phyloP scores from a whole-genome alignment of 2,888 invertebrate genomes.

The Cotesia congregata region DNA sequence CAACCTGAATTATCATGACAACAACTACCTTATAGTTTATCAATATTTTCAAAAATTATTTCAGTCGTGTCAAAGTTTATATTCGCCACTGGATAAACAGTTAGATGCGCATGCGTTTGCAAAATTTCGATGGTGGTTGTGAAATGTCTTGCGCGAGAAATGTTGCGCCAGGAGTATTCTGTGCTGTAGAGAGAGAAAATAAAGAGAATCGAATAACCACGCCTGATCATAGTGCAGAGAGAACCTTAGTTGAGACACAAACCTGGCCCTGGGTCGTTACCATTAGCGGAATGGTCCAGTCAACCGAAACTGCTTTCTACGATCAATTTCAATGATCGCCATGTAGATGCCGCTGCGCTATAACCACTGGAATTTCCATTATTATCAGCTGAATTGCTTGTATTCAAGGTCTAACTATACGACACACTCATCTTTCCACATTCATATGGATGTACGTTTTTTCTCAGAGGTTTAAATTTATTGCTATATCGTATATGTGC shows the following conservation, averaged over 20 bases:
- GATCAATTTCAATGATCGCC: slow-evolving; percentile 69
- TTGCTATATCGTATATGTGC: no score
- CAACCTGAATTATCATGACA: neutral
- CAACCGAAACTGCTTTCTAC: slow-evolving; percentile 60
- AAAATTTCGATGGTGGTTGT: neutral
- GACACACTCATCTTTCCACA: neutral
- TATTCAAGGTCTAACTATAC: slow-evolving; percentile 38
- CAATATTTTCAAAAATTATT: neutral
- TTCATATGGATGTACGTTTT: neutral
- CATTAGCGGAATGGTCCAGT: slow-evolving; percentile 69
- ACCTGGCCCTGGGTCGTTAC: slow-evolving; percentile 67
- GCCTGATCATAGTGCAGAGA: slow-evolving; percentile 54
- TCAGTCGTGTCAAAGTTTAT: neutral
- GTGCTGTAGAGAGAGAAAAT: slow-evolving; percentile 10
- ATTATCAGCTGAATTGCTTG: slow-evolving; percentile 45
- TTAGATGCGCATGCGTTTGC: neutral
- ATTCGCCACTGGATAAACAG: neutral
- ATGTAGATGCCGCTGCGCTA: slow-evolving; percentile 70
- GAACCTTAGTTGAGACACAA: slow-evolving; percentile 67
- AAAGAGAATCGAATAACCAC: slow-evolving; percentile 50
- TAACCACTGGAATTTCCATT: slow-evolving; percentile 61
- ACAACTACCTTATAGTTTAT: neutral
- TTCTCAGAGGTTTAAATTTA: no score
- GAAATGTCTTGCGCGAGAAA: slow-evolving; percentile 35
- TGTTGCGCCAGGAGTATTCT: slow-evolving; percentile 42